Percentiles rank a stretch among this genome's conserved stretches.
phyloP scores from a whole-genome alignment of 30 jellyfish, hydroid and myxozoan species.

The Nemopilema nomurai region DNA sequence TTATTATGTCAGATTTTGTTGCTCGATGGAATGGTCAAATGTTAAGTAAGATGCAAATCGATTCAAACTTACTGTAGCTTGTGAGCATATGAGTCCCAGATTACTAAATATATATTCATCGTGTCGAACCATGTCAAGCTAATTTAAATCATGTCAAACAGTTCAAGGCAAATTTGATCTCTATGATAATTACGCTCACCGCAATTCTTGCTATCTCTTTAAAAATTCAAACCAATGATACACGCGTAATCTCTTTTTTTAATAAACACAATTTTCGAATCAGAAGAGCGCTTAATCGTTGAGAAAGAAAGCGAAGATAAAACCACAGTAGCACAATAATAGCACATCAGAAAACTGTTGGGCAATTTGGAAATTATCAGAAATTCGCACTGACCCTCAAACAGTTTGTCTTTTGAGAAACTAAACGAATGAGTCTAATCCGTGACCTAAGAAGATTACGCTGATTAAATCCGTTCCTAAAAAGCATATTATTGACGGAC shows the following conservation, averaged over 20 bases:
- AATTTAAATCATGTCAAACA: background rate
- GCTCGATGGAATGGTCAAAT: too few relatives aligned
- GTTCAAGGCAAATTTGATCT: background rate
- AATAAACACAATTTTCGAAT: background rate
- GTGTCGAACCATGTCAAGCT: too few relatives aligned
- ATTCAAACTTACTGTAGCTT: too few relatives aligned
- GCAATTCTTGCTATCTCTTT: background rate
- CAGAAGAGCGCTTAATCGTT: background rate
- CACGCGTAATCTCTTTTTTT: background rate
- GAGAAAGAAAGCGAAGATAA: background rate
- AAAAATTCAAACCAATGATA: background rate
- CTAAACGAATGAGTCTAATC: background rate
- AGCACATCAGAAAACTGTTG: background rate
- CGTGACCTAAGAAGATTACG: background rate
- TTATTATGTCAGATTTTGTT: too few relatives aligned
- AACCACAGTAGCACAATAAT: background rate
- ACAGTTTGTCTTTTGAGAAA: too few relatives aligned
- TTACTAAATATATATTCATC: too few relatives aligned
- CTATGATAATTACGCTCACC: background rate
- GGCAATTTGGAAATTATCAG: background rate
- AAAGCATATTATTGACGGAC: background rate
- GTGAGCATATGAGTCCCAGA: too few relatives aligned
- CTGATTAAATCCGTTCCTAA: background rate
- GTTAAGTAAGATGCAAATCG: too few relatives aligned
- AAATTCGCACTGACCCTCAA: background rate